phyloP scores from a whole-genome alignment of 2,888 invertebrate genomes.

The Ochropleura plecta region DNA sequence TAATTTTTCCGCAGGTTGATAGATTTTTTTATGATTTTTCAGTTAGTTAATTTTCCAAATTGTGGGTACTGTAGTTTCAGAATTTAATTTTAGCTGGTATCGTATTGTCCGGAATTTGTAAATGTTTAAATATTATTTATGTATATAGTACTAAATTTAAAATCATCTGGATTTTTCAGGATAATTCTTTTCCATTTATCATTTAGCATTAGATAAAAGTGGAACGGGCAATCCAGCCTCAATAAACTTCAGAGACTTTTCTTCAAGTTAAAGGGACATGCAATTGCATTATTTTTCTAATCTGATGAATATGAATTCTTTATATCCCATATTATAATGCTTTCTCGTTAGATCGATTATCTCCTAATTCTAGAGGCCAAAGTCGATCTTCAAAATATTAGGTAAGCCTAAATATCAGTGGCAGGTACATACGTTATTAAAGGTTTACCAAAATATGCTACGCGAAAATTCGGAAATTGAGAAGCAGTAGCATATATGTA shows the following conservation, averaged over 20 bases:
- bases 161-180: not conserved
- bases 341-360: not conserved
- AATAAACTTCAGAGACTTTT: not conserved
- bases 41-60: not conserved
- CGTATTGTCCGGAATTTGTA: not conserved
- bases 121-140: too few relatives aligned
- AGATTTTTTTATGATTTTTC: not conserved
- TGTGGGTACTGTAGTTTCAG: not conserved
- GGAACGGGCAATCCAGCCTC: not conserved
- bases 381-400: conserved; percentile 3
- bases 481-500: not conserved
- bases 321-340: not conserved
- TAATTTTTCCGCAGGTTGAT: conserved; percentile 14
- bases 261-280: not conserved
- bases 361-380: not conserved
- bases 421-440: not conserved
- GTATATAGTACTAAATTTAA: not conserved
- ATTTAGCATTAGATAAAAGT: conserved; percentile 9
- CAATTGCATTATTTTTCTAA: not conserved
- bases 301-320: not conserved
- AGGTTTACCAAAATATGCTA: not conserved
- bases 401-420: not conserved
- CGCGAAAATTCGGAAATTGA: not conserved
- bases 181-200: not conserved
- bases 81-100: not conserved